Base-by-base conservation (phyloP, 35 echinoderm and acorn worm genomes). In the Amphiura filiformis region DNA sequence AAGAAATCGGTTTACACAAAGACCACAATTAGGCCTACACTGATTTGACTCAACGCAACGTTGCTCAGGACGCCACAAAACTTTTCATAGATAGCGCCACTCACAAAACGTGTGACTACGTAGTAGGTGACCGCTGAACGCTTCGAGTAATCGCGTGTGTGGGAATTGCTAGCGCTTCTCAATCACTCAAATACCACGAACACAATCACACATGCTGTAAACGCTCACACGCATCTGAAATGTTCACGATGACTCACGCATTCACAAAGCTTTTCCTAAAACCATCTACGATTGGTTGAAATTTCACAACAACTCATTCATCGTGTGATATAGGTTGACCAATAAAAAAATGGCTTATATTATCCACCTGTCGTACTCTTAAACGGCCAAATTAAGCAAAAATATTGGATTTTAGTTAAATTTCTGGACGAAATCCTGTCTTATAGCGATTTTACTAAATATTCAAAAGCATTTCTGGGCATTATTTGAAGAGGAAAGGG, bases 141-240 rank as follows among this genome's bases (percentile, higher is more conserved):
- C 41, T 47, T 70, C 28, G 61, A 70, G 61, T 70, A 26, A n/a
- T 70, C 61, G 61, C 61, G 61, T 70, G 61, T 70, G 61, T 47
- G 41, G 41, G 41, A 47, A 47, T 17, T 47, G 41, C 41, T 70
- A 70, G 61, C 28, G 15, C 17, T 70, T 52, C 61, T 70, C 61
- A 70, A 70, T 70, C 61, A 70, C 61, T 70, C 61, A 70, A 70
- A 47, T 47, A 47, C 41, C 4, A 17, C 17, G 5, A 70, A n/a
- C 9, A 70, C 61, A 70, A 30, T 30, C 61, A 70, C 61, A 70
- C 61, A 70, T 47, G 41, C 61, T 26, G 61, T 1, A 70, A 70
- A 70, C 61, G 61, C 61, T 13, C 26, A 70, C 61, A 70, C 61
- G 61, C 61, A 70, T 70, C 28, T 70, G 17, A 70, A 26, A 70